Base-by-base conservation (phyloP, 1,140 invertebrate genomes). In the Lucilia cuprina region DNA sequence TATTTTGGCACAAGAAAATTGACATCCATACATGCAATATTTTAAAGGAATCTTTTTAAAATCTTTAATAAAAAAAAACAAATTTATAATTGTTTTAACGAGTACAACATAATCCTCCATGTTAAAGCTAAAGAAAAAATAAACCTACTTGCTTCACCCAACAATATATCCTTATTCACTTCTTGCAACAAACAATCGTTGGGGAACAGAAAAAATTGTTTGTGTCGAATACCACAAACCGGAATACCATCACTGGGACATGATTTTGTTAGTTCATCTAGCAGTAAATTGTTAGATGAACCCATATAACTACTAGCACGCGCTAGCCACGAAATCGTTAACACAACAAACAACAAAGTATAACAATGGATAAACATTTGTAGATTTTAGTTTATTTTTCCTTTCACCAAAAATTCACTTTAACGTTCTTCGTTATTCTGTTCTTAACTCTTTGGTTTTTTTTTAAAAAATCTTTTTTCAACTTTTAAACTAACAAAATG, bases 101-200 rank as follows among this genome's bases (percentile, higher is more conserved):
- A 10, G 14, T 41, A 74, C 13, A 74, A 65, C 1, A 30, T 17
- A 41, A 49, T 49, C 49, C 13, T 49, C 1, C 13, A 30, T 30
- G 41, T 41, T 12, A 75, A 49, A 14, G 21, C 25, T 2, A 55
- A 74, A 50, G n/a, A 82, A 55, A 9, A 55, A 82, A 65, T 55
- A 25, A 10, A 19, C 19, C 60, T 5, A 84, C 35, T 65, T 82
- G 7, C 13, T 35, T 17, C 60, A 14, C 14, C 25, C 14, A 50
- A 14, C 5, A 7, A 34, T 13, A 82, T 13, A 65, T 70, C 34
- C 70, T 47, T 75, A 75, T 83, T 83, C 21, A 60, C 86, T 83
- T 87, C 89, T 10, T 85, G 60, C 60, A 89, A 70, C 34, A 89
- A 85, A 21, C 88, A 89, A 49, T 88, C 88, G 83, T 88, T 89